phyloP scores from a whole-genome alignment of 2,888 invertebrate species.

The Aplocera efformata region DNA sequence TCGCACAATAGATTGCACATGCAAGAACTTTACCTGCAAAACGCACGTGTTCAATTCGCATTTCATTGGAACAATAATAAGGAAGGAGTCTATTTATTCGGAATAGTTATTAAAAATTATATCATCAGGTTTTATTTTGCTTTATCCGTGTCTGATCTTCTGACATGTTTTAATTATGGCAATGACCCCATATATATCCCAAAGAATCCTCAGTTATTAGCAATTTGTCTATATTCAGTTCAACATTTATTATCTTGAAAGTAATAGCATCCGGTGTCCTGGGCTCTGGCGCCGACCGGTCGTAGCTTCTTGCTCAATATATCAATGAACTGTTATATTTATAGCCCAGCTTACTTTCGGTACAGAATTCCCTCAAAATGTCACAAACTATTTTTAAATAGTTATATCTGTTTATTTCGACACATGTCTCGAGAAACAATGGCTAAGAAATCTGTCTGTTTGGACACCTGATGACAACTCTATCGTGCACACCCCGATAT shows the following conservation, averaged over 20 bases:
- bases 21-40: slow-evolving; percentile 67
- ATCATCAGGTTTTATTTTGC: slow-evolving; percentile 48
- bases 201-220: slow-evolving; percentile 51
- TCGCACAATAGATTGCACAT: slow-evolving; percentile 72
- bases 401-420: slow-evolving; percentile 20
- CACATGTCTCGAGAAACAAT: slow-evolving; percentile 20
- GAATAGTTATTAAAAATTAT: slow-evolving; percentile 44
- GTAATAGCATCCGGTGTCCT: slow-evolving; percentile 30
- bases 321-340: slow-evolving; percentile 19
- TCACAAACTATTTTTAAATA: slow-evolving; percentile 18
- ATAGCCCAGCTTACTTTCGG: slow-evolving; percentile 9
- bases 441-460: slow-evolving; percentile 37
- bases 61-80: slow-evolving; percentile 53
- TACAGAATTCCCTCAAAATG: slow-evolving; percentile 12
- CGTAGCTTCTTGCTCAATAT: slow-evolving; percentile 15
- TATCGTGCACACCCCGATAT: slow-evolving; percentile 56
- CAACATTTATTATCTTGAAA: slow-evolving; percentile 40
- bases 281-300: slow-evolving; percentile 30
- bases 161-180: slow-evolving; percentile 51
- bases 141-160: slow-evolving; percentile 27
- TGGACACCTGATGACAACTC: slow-evolving; percentile 68
- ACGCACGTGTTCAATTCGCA: slow-evolving; percentile 76
- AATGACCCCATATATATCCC: slow-evolving; percentile 43
- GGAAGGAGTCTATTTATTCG: slow-evolving; percentile 35
- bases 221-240: slow-evolving; percentile 47